Evolutionary conservation across 2,113 vertebrate species (phyloP).

Genomic region (Paraplagusia blochii): DNA sequence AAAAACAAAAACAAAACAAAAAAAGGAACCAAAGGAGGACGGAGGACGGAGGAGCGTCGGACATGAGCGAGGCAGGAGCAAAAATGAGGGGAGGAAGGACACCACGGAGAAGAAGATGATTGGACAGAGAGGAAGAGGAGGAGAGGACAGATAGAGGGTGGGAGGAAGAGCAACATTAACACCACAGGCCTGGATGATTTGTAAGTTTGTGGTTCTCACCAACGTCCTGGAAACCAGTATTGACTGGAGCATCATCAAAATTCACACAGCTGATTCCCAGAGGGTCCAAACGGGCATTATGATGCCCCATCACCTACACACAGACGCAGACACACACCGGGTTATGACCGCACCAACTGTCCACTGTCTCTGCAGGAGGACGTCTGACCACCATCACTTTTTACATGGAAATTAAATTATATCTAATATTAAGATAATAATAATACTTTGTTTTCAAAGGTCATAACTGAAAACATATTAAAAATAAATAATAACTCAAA

Average conservation of each 20-base stretch:
- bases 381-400: no score
- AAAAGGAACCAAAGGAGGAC: neutral
- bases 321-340: constrained; percentile 20
- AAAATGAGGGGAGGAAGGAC: no score
- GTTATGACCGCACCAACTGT: constrained; percentile 11
- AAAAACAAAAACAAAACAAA: neutral
- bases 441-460: no score
- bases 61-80: neutral
- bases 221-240: constrained; percentile 87
- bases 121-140: neutral
- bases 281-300: constrained; percentile 95
- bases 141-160: constrained; percentile 41
- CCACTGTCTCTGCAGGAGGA: no score
- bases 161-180: constrained; percentile 63
- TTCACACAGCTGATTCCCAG: constrained; percentile 99
- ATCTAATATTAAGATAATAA: no score
- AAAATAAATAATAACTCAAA: no score
- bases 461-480: no score
- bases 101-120: neutral
- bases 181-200: constrained; percentile 48
- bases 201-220: constrained; percentile 84
- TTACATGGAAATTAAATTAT: no score
- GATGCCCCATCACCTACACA: constrained; percentile 96
- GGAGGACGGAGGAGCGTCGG: neutral
- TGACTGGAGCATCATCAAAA: constrained; percentile 95